Evolutionary conservation across 2,113 vertebrate genomes (phyloP).

Genomic region (Megaceryle maxima): DNA sequence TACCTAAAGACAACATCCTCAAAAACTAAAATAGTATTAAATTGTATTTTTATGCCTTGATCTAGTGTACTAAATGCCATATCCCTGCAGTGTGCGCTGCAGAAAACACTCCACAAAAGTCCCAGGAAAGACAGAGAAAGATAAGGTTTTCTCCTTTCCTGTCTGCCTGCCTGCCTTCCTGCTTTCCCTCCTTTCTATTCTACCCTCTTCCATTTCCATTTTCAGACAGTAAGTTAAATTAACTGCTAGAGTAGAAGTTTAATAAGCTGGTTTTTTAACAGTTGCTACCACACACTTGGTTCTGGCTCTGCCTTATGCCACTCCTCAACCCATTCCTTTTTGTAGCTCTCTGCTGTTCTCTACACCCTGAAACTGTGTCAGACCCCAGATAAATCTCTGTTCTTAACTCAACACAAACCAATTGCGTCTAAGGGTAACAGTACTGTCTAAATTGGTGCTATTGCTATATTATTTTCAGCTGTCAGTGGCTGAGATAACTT

Average conservation of each 20-base stretch:
- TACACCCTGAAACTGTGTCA: neutral
- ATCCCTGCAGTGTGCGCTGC: neutral
- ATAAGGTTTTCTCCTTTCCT: neutral
- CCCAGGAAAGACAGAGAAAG: neutral
- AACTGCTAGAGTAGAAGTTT: neutral
- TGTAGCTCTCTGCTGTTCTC: neutral
- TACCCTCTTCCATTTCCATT: neutral
- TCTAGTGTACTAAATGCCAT: neutral
- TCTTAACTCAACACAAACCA: neutral
- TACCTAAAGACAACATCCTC: too few relatives aligned
- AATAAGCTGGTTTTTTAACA: neutral
- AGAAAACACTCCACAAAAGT: neutral
- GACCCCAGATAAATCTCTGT: neutral
- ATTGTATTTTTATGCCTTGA: neutral
- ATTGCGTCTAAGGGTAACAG: neutral
- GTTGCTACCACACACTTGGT: neutral
- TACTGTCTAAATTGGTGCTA: neutral
- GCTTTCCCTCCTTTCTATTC: fast-evolving
- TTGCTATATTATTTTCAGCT: neutral
- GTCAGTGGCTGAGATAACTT: neutral
- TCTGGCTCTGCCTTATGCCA: neutral
- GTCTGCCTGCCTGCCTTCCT: neutral
- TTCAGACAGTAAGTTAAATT: neutral
- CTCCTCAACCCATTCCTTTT: neutral
- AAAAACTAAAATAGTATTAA: too few relatives aligned